Percentiles rank a stretch among this genome's conserved stretches.
Conservation (phyloP, 2,113 vertebrate species). For the Podarcis muralis region DNA sequence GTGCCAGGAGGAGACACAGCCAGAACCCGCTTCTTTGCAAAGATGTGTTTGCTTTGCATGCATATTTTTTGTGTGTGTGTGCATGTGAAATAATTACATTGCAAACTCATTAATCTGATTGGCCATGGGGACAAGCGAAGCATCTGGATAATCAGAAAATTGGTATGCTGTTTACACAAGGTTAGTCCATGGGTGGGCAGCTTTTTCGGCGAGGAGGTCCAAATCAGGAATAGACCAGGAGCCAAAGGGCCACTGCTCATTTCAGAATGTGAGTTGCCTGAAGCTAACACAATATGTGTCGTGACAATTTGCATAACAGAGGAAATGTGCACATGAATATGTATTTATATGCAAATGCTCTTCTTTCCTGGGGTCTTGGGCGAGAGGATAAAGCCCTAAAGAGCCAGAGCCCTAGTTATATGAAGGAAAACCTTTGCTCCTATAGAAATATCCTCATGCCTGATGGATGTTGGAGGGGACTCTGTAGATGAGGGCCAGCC, state of each 20-base stretch:
- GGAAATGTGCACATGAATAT: conserved; percentile 19
- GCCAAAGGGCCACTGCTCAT: conserved; percentile 3
- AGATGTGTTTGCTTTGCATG: background rate
- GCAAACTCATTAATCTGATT: conserved; percentile 30
- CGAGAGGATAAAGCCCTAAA: background rate
- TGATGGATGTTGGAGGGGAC: background rate
- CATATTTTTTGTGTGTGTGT: background rate
- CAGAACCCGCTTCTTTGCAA: background rate
- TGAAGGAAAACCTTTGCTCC: background rate
- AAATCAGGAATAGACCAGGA: background rate
- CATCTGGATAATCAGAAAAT: conserved; percentile 34
- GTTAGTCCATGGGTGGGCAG: conserved; percentile 17
- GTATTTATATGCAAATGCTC: background rate
- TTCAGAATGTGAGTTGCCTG: background rate
- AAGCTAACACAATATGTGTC: background rate
- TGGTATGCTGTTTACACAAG: conserved; percentile 28
- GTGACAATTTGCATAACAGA: conserved; percentile 12
- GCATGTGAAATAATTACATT: conserved; percentile 16
- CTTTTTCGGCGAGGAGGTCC: background rate
- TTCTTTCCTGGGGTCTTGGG: background rate
- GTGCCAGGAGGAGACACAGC: background rate
- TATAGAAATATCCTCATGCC: background rate
- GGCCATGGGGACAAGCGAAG: conserved; percentile 19
- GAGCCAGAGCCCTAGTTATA: background rate
- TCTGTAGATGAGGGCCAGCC: background rate